phyloP scores from a whole-genome alignment of 2,888 invertebrate species.

The Habrosyne pyritoides region DNA sequence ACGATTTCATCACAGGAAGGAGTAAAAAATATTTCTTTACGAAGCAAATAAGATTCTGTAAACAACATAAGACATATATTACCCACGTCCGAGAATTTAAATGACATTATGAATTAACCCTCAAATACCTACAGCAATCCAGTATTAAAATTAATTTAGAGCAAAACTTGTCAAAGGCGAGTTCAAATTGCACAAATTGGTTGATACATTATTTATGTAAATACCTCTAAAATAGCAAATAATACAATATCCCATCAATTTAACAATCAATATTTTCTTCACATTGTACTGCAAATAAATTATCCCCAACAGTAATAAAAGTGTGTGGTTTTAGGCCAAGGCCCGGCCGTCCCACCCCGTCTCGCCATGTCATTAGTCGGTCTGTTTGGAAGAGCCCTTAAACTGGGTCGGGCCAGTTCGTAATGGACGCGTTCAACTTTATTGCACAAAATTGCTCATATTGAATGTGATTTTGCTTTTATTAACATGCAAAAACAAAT shows the following conservation, averaged over 20 bases:
- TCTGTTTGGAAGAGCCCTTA: constrained; percentile 43
- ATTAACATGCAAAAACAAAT: neutral
- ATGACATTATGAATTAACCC: too few relatives aligned
- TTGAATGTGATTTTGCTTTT: neutral
- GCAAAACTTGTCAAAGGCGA: too few relatives aligned
- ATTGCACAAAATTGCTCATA: constrained; percentile 10
- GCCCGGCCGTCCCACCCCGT: constrained; percentile 51
- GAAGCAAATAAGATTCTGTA: neutral
- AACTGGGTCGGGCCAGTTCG: constrained; percentile 45
- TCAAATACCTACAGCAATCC: too few relatives aligned
- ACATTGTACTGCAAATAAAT: neutral
- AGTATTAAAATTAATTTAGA: too few relatives aligned
- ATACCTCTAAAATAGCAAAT: too few relatives aligned
- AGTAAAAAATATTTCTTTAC: neutral
- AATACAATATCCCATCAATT: neutral
- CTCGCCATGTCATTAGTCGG: constrained; percentile 46
- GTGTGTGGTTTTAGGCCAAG: constrained; percentile 51
- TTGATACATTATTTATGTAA: too few relatives aligned
- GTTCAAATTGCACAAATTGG: too few relatives aligned
- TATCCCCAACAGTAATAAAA: constrained; percentile 25
- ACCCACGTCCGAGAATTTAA: too few relatives aligned
- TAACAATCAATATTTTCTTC: neutral
- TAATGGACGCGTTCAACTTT: constrained; percentile 11
- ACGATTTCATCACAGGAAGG: constrained; percentile 4
- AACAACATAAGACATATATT: neutral